These are phyloP conservation scores for Pocillopora meandrina DNA, from an alignment of 92 coral and sea anemone species.

Conservation along the genomic window DNA sequence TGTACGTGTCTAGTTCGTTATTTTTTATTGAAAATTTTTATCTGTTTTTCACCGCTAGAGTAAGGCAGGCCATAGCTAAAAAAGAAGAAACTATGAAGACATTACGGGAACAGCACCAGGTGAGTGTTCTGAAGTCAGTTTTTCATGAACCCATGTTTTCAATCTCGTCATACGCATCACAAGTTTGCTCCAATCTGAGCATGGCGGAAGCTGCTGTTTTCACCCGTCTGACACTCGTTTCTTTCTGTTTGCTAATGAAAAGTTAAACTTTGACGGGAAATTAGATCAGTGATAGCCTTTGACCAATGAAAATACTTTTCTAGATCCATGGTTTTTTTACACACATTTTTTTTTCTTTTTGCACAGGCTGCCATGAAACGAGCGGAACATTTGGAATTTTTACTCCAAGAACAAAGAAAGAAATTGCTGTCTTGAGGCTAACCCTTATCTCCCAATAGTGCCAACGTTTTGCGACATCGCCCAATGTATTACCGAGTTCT, in stretches of 20 bases:
- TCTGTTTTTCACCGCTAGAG: constrained; percentile 48
- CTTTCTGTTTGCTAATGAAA: too few species aligned
- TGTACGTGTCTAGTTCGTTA: neutral
- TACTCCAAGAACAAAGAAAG: constrained; percentile 94
- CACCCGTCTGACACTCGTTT: too few species aligned
- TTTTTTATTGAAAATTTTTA: neutral
- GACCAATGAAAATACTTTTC: too few species aligned
- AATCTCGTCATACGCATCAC: neutral
- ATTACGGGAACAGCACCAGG: constrained; percentile 95
- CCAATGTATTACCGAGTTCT: neutral
- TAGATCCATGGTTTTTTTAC: neutral
- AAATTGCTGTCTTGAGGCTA: constrained; percentile 60
- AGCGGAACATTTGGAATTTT: constrained; percentile 94
- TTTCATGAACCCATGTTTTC: neutral
- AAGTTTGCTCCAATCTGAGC: too few species aligned
- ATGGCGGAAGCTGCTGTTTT: too few species aligned
- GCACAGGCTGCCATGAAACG: constrained; percentile 96
- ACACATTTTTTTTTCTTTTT: neutral
- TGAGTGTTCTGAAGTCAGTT: neutral
- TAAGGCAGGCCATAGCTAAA: constrained; percentile 94
- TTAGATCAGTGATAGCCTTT: too few species aligned
- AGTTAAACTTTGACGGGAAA: too few species aligned
- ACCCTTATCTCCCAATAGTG: neutral
- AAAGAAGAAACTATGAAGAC: constrained; percentile 95
- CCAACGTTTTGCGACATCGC: neutral